Conservation (phyloP, 1,140 invertebrate species). For the Panagrolaimus sp. region DNA sequence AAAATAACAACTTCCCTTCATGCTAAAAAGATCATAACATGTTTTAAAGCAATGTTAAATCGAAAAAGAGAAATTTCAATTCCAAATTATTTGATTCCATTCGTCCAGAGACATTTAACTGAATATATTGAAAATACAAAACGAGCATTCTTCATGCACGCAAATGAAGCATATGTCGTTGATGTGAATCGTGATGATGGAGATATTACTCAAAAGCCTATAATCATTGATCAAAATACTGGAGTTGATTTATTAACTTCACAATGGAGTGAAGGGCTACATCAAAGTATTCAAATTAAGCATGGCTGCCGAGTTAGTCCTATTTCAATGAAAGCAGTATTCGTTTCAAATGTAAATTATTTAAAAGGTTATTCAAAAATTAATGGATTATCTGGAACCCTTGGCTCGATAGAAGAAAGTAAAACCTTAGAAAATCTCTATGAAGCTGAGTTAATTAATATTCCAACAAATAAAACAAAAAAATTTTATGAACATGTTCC, state of each 20-base stretch:
- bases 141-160: background rate
- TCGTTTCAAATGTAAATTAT: conserved; percentile 60
- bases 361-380: conserved; percentile 59
- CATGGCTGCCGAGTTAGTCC: conserved; percentile 59
- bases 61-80: background rate
- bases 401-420: conserved; percentile 24
- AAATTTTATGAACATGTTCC: background rate
- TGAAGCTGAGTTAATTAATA: background rate
- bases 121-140: conserved; percentile 2
- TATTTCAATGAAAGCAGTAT: conserved; percentile 60
- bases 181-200: background rate
- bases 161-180: background rate
- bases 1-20: background rate
- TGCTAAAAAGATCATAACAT: background rate
- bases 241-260: conserved; percentile 59
- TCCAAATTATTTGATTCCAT: background rate
- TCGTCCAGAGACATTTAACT: background rate
- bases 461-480: background rate
- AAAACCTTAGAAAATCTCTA: background rate
- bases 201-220: conserved; percentile 27
- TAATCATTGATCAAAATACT: conserved; percentile 60
- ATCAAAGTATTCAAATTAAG: conserved; percentile 62
- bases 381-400: conserved; percentile 60
- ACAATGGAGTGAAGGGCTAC: conserved; percentile 60
- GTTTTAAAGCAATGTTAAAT: background rate